Base-by-base conservation (phyloP, 2,888 invertebrate species). In the Plemyria rubiginata region DNA sequence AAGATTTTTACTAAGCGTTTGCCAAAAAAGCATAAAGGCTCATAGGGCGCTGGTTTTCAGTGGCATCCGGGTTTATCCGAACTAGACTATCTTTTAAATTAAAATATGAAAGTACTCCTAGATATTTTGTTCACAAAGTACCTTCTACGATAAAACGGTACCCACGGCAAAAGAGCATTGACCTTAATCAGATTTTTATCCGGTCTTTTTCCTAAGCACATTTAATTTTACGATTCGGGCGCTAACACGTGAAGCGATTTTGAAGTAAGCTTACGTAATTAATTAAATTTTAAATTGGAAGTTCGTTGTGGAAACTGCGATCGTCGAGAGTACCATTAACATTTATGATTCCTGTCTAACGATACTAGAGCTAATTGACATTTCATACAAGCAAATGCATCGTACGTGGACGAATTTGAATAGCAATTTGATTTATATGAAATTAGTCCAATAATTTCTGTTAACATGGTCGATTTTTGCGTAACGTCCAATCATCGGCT, bases 191-290 rank as follows among this genome's bases (percentile, higher is more conserved):
- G 40, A 53, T 56, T 59, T 62, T 48, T 54, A 29, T 36, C 53
- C 15, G 32, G n/a, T 48, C 49, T 46, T 51, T 51, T 63, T 36
- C 54, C 54, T 54, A 43, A 64, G 51, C 53, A 56, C 43, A 53
- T 60, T 60, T 54, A 29, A 50, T 57, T 53, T 54, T 32, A 64
- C 60, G 64, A 60, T 60, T 45, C 38, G 4, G 40, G 22, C 15
- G 45, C 40, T 53, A 56, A 60, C 54, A 64, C 38, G 60, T 56
- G 56, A 38, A 64, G 45, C 36, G 28, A 56, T 64, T 64, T 51
- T 56, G 45, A 60, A 57, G 43, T 60, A 51, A 51, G 46, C 54
- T 65, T 65, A 54, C 54, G 60, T 57, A 57, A 60, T 65, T 57
- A 58, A 51, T 57, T 57, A 57, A 54, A 50, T 22, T 58, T 65